Evolutionary conservation across 2,888 invertebrate species (phyloP).

Genomic region (Lepidocyrtoides sp.): DNA sequence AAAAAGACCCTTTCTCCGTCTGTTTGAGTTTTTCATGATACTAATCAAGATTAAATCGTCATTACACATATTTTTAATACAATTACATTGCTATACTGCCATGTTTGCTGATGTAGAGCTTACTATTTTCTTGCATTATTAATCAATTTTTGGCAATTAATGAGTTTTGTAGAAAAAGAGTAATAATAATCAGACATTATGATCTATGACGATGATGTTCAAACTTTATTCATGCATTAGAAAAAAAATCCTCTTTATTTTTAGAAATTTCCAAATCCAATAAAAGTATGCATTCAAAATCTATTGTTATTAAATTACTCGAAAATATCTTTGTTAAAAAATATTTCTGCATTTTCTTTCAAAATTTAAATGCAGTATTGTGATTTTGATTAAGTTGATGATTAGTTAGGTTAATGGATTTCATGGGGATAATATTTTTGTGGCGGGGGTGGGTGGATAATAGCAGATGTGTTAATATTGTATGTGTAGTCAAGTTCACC

Average conservation of each 20-base stretch:
- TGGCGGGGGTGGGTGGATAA: constrained; percentile 27
- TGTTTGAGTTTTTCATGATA: not conserved
- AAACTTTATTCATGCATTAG: too few species aligned
- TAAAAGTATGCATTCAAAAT: too few species aligned
- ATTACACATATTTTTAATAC: not conserved
- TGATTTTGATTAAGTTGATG: not conserved
- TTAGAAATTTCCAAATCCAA: too few species aligned
- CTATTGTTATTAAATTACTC: too few species aligned
- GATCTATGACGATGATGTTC: too few species aligned
- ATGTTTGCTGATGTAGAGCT: not conserved
- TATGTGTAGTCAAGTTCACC: constrained; percentile 42
- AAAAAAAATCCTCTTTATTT: too few species aligned
- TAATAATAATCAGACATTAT: not conserved
- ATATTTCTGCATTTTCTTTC: not conserved
- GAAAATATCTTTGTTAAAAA: too few species aligned
- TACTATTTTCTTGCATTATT: not conserved
- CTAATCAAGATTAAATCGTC: not conserved
- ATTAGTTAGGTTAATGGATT: constrained; percentile 8
- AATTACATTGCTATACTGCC: not conserved
- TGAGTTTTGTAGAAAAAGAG: not conserved
- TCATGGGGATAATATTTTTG: not conserved
- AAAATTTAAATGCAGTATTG: constrained; percentile 40
- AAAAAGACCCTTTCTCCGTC: not conserved
- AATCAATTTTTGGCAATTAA: constrained; percentile 37
- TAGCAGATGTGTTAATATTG: constrained; percentile 44